These are phyloP conservation scores for Ditula angustiorana DNA, from an alignment of 2,888 invertebrate genomes.

Conservation along the genomic window DNA sequence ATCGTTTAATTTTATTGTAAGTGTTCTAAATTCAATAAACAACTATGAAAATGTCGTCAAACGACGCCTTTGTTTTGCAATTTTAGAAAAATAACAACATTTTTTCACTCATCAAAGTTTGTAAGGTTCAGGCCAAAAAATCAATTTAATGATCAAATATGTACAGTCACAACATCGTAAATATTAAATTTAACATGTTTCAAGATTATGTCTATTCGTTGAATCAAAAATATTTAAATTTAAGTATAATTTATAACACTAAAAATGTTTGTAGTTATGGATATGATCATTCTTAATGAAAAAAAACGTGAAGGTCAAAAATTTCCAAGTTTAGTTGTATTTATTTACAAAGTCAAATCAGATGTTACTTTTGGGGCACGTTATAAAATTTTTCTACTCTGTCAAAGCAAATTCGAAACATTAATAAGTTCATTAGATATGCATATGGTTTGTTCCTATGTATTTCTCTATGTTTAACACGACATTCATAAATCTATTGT, in stretches of 20 bases:
- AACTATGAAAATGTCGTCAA: constrained; percentile 43
- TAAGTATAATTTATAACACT: constrained; percentile 37
- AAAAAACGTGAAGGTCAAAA: constrained; percentile 30
- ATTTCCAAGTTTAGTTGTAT: not conserved
- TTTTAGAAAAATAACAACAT: constrained; percentile 33
- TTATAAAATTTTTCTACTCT: not conserved
- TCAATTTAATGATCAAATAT: constrained; percentile 28
- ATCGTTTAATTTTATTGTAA: constrained; percentile 50
- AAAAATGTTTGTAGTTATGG: constrained; percentile 28
- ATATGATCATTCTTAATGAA: constrained; percentile 33
- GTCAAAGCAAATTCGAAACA: not conserved
- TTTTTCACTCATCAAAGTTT: constrained; percentile 18
- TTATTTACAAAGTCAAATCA: constrained; percentile 23
- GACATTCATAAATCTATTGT: constrained; percentile 17
- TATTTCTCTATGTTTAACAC: constrained; percentile 10
- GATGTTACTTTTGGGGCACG: constrained; percentile 30
- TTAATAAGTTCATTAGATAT: constrained; percentile 15
- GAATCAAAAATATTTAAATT: constrained; percentile 35
- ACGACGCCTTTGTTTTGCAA: constrained; percentile 32
- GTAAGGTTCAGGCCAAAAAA: constrained; percentile 20
- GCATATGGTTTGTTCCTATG: constrained; percentile 12
- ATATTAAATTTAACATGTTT: constrained; percentile 25
- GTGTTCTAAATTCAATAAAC: constrained; percentile 52
- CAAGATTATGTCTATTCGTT: constrained; percentile 37
- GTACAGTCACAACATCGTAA: constrained; percentile 35